These are phyloP conservation scores for Agrochola lychnidis DNA, from an alignment of 2,888 invertebrate species.

Conservation along the genomic window DNA sequence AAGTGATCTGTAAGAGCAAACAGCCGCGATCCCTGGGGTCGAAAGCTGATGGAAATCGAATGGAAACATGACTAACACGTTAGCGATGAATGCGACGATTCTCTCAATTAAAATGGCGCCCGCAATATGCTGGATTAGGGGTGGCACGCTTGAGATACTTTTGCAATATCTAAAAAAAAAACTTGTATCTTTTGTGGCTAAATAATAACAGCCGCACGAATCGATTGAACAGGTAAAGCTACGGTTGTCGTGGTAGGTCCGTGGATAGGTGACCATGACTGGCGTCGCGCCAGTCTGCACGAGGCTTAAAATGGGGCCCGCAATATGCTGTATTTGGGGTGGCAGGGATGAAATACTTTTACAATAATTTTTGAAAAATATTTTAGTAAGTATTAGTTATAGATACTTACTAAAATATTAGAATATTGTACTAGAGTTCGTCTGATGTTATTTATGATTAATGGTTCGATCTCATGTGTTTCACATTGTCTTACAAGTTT, in stretches of 20 bases:
- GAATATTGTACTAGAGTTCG: no score
- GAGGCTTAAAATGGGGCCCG: slow-evolving; percentile 59
- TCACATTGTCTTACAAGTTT: neutral
- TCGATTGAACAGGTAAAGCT: no score
- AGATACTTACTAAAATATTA: no score
- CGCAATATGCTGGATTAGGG: slow-evolving; percentile 62
- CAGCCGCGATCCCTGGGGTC: slow-evolving; percentile 58
- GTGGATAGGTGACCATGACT: no score
- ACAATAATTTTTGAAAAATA: neutral
- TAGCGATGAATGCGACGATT: slow-evolving; percentile 68
- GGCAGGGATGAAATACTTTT: neutral
- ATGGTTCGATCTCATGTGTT: no score
- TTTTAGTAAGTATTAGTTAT: no score
- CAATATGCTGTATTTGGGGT: slow-evolving; percentile 61
- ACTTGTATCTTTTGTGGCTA: neutral
- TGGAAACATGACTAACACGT: slow-evolving; percentile 71
- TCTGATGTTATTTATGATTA: no score
- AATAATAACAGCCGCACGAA: no score
- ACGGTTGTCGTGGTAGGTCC: no score
- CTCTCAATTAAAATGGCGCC: slow-evolving; percentile 71
- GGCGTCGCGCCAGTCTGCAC: no score
- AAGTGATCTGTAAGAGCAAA: slow-evolving; percentile 45
- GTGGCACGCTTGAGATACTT: slow-evolving; percentile 17
- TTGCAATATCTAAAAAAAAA: neutral
- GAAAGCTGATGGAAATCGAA: slow-evolving; percentile 68